These are phyloP conservation scores for Dicyrtoma fusca DNA, from an alignment of 2,888 invertebrate genomes.

Conservation along the genomic window DNA sequence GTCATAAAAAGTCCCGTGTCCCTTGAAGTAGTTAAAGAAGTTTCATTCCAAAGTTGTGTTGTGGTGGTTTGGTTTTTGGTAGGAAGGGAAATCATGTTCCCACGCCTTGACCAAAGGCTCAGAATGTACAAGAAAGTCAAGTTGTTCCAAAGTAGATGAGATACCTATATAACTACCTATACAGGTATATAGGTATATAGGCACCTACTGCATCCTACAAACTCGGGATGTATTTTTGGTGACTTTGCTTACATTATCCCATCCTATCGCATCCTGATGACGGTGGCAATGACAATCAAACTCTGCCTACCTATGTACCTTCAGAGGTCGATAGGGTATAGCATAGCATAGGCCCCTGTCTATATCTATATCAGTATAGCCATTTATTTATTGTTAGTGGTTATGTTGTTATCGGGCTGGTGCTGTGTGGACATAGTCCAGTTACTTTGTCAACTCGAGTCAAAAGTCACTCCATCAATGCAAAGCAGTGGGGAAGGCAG, in stretches of 20 bases:
- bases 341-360: no score
- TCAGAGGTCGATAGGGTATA: not conserved
- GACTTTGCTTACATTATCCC: no score
- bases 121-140: not conserved
- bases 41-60: no score
- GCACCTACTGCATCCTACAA: no score
- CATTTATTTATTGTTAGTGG: constrained; percentile 16
- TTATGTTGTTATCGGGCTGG: constrained; percentile 4
- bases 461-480: no score
- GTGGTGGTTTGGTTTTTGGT: constrained; percentile 13
- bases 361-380: not conserved
- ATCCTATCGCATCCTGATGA: no score
- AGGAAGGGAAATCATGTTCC: constrained; percentile 28
- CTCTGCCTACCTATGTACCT: not conserved
- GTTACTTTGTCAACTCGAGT: constrained; percentile 30
- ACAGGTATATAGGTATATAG: no score
- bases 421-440: constrained; percentile 34
- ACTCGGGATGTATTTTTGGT: no score
- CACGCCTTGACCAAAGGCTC: constrained; percentile 36
- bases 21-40: constrained; percentile 3
- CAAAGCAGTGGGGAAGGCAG: no score
- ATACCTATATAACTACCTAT: no score
- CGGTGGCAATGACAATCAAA: not conserved
- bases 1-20: constrained; percentile 54
- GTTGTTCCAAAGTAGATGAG: no score